These are phyloP conservation scores for Acanthosepion pharaonis DNA, from an alignment of 2,888 invertebrate species.

Conservation along the genomic window DNA sequence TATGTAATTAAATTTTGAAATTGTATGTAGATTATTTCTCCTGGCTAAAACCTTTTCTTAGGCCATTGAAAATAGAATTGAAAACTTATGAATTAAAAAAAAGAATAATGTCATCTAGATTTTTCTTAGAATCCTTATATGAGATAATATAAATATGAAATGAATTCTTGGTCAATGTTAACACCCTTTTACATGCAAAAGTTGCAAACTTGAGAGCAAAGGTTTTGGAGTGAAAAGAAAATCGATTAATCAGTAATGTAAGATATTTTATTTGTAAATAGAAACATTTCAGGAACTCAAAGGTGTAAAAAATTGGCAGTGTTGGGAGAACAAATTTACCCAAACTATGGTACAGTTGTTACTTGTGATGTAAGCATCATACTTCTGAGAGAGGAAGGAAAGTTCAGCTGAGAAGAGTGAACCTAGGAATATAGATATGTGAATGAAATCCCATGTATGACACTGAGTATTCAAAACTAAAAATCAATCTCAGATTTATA, in stretches of 20 bases:
- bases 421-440: not conserved
- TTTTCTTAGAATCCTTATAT: too few species aligned
- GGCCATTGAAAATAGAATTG: too few species aligned
- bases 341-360: too few species aligned
- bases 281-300: not conserved
- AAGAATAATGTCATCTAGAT: too few species aligned
- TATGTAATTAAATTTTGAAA: too few species aligned
- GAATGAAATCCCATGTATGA: not conserved
- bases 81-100: too few species aligned
- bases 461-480: too few species aligned
- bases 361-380: not conserved
- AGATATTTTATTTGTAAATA: not conserved
- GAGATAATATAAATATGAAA: too few species aligned
- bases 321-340: not conserved
- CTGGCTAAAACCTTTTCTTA: too few species aligned
- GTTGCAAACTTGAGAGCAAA: not conserved
- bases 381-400: not conserved
- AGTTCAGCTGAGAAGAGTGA: not conserved
- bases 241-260: not conserved
- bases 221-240: not conserved
- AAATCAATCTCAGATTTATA: too few species aligned
- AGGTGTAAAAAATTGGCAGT: not conserved
- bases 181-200: not conserved
- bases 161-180: too few species aligned
- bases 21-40: too few species aligned